Percentiles rank a stretch among this genome's conserved stretches.
phyloP scores from a whole-genome alignment of 1,140 invertebrate species.

The Chelonus insularis region DNA sequence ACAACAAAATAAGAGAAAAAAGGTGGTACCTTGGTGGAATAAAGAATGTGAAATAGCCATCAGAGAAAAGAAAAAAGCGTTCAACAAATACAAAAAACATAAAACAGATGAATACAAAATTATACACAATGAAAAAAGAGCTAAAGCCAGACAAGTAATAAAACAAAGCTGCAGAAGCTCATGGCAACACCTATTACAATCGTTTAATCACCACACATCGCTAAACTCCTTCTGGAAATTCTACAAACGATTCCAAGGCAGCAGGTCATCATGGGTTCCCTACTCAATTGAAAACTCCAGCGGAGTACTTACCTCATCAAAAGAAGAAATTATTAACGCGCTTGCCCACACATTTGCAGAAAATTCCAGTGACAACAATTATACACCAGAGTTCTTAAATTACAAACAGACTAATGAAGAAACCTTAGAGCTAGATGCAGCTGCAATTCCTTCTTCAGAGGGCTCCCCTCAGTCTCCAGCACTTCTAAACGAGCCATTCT shows the following conservation, averaged over 20 bases:
- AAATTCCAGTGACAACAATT: slow-evolving; percentile 34
- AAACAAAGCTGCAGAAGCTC: slow-evolving; percentile 13
- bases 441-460: no score
- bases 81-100: slow-evolving; percentile 37
- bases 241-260: slow-evolving; percentile 6
- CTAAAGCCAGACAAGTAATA: slow-evolving; percentile 33
- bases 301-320: not conserved
- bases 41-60: slow-evolving; percentile 35
- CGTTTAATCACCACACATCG: not conserved
- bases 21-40: slow-evolving; percentile 41
- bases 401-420: not conserved
- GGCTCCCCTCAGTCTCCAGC: not conserved
- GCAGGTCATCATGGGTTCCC: not conserved
- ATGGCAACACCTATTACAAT: slow-evolving; percentile 14
- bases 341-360: slow-evolving; percentile 32
- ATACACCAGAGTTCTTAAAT: not conserved
- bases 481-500: not conserved
- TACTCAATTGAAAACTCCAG: not conserved
- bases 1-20: slow-evolving; percentile 24
- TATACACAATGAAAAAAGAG: slow-evolving; percentile 33
- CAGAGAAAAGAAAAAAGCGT: slow-evolving; percentile 37
- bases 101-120: slow-evolving; percentile 36
- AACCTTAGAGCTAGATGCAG: no score
- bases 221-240: slow-evolving; percentile 16
- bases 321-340: slow-evolving; percentile 30